Evolutionary conservation across 2,113 vertebrate species (phyloP).

Genomic region (Leiothrix lutea): DNA sequence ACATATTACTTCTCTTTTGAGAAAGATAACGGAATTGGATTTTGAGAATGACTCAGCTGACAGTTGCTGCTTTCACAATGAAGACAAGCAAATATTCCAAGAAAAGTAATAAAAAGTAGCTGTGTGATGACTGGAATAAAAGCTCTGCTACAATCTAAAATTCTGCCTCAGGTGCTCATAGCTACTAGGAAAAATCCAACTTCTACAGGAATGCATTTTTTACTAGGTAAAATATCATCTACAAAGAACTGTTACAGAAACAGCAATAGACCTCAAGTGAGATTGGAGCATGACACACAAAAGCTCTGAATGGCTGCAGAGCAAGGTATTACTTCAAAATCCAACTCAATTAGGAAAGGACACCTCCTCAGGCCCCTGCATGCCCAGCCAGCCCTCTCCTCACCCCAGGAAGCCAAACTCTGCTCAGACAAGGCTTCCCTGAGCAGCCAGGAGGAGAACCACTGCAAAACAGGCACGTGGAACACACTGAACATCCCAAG

Average conservation of each 20-base stretch:
- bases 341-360: rapidly evolving
- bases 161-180: not conserved
- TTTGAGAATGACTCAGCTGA: not conserved
- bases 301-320: not conserved
- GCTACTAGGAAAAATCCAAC: not conserved
- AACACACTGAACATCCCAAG: rapidly evolving
- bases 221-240: not conserved
- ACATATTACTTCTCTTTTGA: not conserved
- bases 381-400: not conserved
- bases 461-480: rapidly evolving
- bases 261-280: not conserved
- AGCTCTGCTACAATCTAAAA: not conserved
- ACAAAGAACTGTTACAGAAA: not conserved
- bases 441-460: not conserved
- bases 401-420: not conserved
- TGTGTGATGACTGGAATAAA: not conserved
- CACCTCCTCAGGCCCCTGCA: not conserved
- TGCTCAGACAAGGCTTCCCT: not conserved
- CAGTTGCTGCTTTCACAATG: not conserved
- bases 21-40: not conserved
- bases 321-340: not conserved
- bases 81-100: not conserved
- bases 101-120: not conserved
- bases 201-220: not conserved
- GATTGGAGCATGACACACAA: not conserved